A percentile compares a stretch with the other conserved stretches of the same genome.
These are phyloP conservation scores for Zonitis immaculata DNA, from an alignment of 2,888 invertebrate species.

Conservation along the genomic window DNA sequence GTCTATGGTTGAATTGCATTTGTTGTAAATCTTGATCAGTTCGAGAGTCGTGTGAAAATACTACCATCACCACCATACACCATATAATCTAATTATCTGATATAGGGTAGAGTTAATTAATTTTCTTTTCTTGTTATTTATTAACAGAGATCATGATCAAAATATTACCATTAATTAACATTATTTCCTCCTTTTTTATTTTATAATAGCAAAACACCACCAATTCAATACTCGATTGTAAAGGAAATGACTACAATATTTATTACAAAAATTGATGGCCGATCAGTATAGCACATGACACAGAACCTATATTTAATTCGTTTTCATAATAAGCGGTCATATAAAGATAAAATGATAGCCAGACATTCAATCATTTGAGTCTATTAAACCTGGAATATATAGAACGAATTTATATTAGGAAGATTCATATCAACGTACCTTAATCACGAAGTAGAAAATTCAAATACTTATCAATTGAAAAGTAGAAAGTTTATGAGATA, in stretches of 20 bases:
- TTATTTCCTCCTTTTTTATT: not conserved
- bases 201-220: not conserved
- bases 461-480: not conserved
- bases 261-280: constrained; percentile 1
- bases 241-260: not conserved
- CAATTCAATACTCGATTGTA: not conserved
- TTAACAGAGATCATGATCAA: constrained; percentile 1
- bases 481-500: no score
- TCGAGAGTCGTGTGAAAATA: not conserved
- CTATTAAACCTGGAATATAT: no score
- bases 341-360: constrained; percentile 16
- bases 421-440: no score
- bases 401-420: no score
- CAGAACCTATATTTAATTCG: constrained; percentile 15
- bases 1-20: constrained; percentile 12
- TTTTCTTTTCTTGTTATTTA: constrained; percentile 1
- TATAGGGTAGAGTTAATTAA: constrained; percentile 1
- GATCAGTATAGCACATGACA: constrained; percentile 4
- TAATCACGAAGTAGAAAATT: no score
- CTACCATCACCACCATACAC: no score
- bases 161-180: not conserved
- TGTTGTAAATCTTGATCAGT: constrained; percentile 10
- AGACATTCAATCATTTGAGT: constrained; percentile 16
- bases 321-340: constrained; percentile 10
- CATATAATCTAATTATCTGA: constrained; percentile 8